These are phyloP conservation scores for Rhagophthalmus giganteus DNA, from an alignment of 2,888 invertebrate genomes.

Conservation along the genomic window DNA sequence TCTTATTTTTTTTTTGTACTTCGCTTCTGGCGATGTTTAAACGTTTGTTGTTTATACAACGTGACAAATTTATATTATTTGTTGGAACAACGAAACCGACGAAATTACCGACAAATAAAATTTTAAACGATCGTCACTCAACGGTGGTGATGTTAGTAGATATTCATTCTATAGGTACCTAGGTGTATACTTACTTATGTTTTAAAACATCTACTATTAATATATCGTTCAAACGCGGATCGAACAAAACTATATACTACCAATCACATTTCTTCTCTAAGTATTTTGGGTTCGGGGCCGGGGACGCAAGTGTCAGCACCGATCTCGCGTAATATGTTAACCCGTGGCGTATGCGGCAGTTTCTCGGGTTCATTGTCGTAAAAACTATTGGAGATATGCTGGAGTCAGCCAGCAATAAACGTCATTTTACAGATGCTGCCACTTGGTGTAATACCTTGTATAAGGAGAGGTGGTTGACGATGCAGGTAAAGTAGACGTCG, in stretches of 20 bases:
- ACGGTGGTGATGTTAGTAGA: too few relatives aligned
- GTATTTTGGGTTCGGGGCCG: slow-evolving; percentile 37
- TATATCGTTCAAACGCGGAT: slow-evolving; percentile 7
- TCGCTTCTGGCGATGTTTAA: slow-evolving; percentile 20
- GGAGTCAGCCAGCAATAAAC: slow-evolving; percentile 44
- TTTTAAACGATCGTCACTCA: too few relatives aligned
- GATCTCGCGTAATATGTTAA: slow-evolving; percentile 48
- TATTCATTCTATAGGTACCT: too few relatives aligned
- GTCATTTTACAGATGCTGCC: slow-evolving; percentile 31
- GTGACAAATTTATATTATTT: too few relatives aligned
- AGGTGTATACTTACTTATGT: not conserved
- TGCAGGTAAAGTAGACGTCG: slow-evolving; percentile 86
- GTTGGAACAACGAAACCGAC: too few relatives aligned
- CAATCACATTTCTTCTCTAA: slow-evolving; percentile 37
- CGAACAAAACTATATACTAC: slow-evolving; percentile 29
- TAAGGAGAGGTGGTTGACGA: slow-evolving; percentile 84
- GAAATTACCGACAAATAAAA: too few relatives aligned
- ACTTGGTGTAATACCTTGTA: slow-evolving; percentile 72
- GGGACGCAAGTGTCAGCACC: slow-evolving; percentile 46
- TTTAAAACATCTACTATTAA: slow-evolving; percentile 2
- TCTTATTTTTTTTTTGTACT: slow-evolving; percentile 30
- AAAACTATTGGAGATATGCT: slow-evolving; percentile 42
- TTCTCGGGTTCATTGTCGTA: slow-evolving; percentile 42
- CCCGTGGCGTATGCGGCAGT: slow-evolving; percentile 39
- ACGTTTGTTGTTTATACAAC: too few relatives aligned